Evolutionary conservation across 2,888 invertebrate species (phyloP).

Genomic region (Dasysyrphus albostriatus): DNA sequence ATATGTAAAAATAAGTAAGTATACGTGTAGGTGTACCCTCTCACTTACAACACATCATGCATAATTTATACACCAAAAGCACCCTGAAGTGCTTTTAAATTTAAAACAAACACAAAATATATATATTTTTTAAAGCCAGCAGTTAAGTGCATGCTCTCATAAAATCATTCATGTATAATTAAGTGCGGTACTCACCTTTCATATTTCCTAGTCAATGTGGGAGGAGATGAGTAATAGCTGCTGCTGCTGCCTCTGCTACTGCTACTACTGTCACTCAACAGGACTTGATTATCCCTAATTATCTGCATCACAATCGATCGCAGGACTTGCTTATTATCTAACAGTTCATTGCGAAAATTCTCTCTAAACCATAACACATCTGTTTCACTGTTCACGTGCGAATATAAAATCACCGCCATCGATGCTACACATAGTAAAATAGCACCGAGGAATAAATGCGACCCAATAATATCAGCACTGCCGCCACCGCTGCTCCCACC

Average conservation of each 20-base stretch:
- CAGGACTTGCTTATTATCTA: constrained; percentile 63
- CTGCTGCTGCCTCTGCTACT: constrained; percentile 27
- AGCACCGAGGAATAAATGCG: constrained; percentile 65
- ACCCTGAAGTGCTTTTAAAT: constrained; percentile 30
- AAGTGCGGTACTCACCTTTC: constrained; percentile 57
- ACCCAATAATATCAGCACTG: constrained; percentile 35
- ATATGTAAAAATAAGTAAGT: background rate
- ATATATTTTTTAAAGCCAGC: background rate
- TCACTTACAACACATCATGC: constrained; percentile 20
- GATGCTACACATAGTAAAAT: constrained; percentile 62
- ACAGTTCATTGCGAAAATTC: constrained; percentile 70
- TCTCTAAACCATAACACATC: constrained; percentile 72
- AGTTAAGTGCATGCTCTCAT: constrained; percentile 3
- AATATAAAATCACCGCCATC: constrained; percentile 72
- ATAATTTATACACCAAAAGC: constrained; percentile 24
- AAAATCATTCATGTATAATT: background rate
- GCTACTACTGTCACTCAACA: constrained; percentile 52
- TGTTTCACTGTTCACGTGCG: constrained; percentile 72
- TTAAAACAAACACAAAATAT: background rate
- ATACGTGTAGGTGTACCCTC: background rate
- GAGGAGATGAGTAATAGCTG: constrained; percentile 45
- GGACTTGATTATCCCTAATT: constrained; percentile 71
- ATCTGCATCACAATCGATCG: constrained; percentile 74
- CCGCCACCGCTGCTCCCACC: background rate
- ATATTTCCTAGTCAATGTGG: constrained; percentile 61